Conservation (phyloP, 2,888 invertebrate species). For the Agrilus mali region DNA sequence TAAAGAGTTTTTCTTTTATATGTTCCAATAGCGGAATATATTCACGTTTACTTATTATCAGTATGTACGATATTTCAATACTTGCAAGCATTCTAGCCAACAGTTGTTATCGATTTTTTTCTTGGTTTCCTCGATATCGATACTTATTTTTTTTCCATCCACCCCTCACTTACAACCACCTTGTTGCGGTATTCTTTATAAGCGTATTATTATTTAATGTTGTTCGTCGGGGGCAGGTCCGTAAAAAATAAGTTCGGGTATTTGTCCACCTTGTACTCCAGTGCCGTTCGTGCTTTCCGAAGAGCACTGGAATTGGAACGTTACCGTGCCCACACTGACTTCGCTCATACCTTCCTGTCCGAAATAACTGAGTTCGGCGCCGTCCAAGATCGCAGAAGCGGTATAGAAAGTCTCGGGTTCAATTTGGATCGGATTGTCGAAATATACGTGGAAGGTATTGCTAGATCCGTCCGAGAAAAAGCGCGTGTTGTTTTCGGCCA, state of each 20-base stretch:
- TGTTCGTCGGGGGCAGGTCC: constrained; percentile 55
- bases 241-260: constrained; percentile 92
- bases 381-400: constrained; percentile 89
- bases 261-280: constrained; percentile 94
- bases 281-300: constrained; percentile 96
- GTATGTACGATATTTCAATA: neutral
- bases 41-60: no score
- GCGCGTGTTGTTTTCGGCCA: constrained; percentile 85
- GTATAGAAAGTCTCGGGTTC: constrained; percentile 92
- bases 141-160: neutral
- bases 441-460: constrained; percentile 86
- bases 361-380: constrained; percentile 89
- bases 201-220: no score
- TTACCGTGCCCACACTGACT: constrained; percentile 83
- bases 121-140: neutral
- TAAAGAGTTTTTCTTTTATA: no score
- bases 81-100: neutral
- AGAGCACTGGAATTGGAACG: constrained; percentile 95
- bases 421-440: constrained; percentile 74
- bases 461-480: constrained; percentile 96
- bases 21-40: no score
- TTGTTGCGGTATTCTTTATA: no score
- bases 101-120: neutral
- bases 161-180: no score
- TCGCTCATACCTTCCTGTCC: constrained; percentile 96